Percentiles rank a stretch among this genome's conserved stretches.
phyloP scores from a whole-genome alignment of 2,113 vertebrate species.

The Pelmatolapia mariae region DNA sequence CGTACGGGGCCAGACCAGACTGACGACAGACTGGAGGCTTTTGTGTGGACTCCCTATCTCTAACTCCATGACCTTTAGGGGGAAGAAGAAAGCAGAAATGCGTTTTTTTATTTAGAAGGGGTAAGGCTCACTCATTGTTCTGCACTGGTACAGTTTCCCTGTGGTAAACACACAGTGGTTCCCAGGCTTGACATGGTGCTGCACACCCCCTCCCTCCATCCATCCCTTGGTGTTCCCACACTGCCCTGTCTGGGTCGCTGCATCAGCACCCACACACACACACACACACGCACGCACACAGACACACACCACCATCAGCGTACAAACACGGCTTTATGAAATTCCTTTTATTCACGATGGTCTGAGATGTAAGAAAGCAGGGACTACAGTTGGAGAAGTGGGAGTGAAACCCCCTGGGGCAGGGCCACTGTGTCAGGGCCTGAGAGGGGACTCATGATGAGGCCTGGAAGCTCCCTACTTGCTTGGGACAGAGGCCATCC shows the following conservation, averaged over 20 bases:
- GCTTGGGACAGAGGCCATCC: slow-evolving; percentile 44
- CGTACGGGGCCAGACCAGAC: slow-evolving; percentile 61
- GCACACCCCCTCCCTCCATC: slow-evolving; percentile 43
- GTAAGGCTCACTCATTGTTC: slow-evolving; percentile 83
- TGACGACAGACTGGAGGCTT: slow-evolving; percentile 66
- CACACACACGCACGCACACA: background rate
- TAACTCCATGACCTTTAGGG: slow-evolving; percentile 69
- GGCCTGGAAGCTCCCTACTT: slow-evolving; percentile 21
- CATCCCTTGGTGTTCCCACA: slow-evolving; percentile 75
- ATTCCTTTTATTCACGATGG: background rate
- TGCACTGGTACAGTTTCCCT: slow-evolving; percentile 78
- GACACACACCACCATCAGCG: slow-evolving; percentile 46
- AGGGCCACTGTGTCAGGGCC: background rate
- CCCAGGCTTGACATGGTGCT: slow-evolving; percentile 77
- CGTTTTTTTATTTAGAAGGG: slow-evolving; percentile 64
- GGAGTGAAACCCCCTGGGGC: background rate
- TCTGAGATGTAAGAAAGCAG: background rate
- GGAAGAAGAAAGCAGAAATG: slow-evolving; percentile 50
- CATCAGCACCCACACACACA: background rate
- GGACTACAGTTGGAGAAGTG: background rate
- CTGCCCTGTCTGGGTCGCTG: slow-evolving; percentile 58
- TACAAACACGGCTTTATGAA: slow-evolving; percentile 5
- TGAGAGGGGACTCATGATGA: background rate
- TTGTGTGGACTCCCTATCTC: slow-evolving; percentile 69
- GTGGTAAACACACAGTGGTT: slow-evolving; percentile 85